A percentile compares a stretch with the other conserved stretches of the same genome.
These are phyloP conservation scores for Drosophila mauritiana DNA, from an alignment of 1,140 invertebrate genomes.

Conservation along the genomic window DNA sequence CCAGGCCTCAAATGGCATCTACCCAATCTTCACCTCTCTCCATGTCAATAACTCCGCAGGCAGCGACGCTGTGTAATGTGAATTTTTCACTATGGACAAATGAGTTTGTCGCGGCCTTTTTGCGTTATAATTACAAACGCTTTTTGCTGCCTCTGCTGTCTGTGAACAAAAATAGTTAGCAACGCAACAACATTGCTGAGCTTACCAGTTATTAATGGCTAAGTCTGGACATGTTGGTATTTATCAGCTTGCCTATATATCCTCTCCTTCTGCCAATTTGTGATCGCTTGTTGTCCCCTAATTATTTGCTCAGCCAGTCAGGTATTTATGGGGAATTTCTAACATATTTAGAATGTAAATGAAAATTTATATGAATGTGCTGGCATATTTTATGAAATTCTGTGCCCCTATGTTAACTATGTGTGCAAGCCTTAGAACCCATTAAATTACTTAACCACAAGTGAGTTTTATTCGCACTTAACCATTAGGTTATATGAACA, in stretches of 20 bases:
- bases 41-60: constrained; percentile 22
- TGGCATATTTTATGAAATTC: not conserved
- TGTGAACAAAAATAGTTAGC: constrained; percentile 62
- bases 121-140: constrained; percentile 77
- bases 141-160: constrained; percentile 33
- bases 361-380: not conserved
- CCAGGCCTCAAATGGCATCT: constrained; percentile 63
- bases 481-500: not conserved
- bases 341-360: constrained; percentile 11
- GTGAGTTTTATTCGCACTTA: no score
- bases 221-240: constrained; percentile 71
- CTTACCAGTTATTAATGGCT: constrained; percentile 77
- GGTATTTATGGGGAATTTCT: constrained; percentile 24
- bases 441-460: no score
- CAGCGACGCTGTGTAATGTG: constrained; percentile 53
- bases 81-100: constrained; percentile 80
- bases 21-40: constrained; percentile 25
- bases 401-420: not conserved
- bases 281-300: constrained; percentile 44
- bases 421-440: not conserved
- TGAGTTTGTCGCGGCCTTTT: constrained; percentile 81
- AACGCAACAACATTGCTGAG: constrained; percentile 63
- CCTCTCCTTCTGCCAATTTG: constrained; percentile 42
- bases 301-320: constrained; percentile 14
- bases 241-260: constrained; percentile 40